Percentiles rank a stretch among this genome's conserved stretches.
phyloP scores from a whole-genome alignment of 2,797 vertebrate species.

The Phylloscopus collybita region DNA sequence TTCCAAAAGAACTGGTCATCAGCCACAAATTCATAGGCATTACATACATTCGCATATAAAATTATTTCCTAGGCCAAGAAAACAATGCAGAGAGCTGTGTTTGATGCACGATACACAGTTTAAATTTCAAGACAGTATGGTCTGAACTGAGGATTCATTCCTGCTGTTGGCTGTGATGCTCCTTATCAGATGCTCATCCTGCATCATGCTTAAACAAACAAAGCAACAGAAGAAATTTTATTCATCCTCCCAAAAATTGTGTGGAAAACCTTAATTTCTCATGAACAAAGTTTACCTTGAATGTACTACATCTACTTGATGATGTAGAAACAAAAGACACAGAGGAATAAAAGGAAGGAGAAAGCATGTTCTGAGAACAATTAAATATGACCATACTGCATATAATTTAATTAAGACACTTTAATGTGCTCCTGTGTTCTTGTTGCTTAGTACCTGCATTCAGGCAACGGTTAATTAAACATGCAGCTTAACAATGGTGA shows the following conservation, averaged over 20 bases:
- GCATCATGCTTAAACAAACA: neutral
- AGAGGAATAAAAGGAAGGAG: neutral
- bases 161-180: neutral
- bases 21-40: neutral
- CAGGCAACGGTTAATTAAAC: conserved; percentile 15
- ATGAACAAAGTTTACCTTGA: neutral
- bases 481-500: conserved; percentile 12
- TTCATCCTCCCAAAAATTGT: fast-evolving
- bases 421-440: conserved; percentile 4
- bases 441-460: conserved; percentile 45
- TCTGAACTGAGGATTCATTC: neutral
- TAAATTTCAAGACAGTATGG: neutral
- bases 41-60: neutral
- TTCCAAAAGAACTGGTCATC: neutral
- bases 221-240: neutral
- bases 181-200: neutral
- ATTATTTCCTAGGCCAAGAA: neutral
- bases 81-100: neutral
- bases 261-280: neutral
- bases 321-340: neutral
- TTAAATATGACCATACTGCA: neutral
- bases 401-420: conserved; percentile 31
- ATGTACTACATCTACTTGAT: neutral
- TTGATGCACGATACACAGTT: neutral
- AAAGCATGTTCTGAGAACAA: neutral